These are phyloP conservation scores for Masnerella sp. DNA, from an alignment of 2,888 invertebrate genomes.

Conservation along the genomic window DNA sequence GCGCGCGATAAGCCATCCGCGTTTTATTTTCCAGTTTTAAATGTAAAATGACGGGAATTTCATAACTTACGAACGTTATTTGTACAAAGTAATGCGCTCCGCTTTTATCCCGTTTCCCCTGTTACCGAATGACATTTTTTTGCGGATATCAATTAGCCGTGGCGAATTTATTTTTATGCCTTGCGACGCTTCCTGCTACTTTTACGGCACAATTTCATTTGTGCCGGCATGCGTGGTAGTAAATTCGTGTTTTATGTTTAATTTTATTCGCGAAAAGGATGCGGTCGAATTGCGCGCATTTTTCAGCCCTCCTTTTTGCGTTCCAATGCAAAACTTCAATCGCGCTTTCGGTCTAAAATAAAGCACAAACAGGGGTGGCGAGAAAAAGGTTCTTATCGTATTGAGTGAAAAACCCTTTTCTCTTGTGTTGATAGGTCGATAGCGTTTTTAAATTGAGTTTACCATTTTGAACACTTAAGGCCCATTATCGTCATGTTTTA, in stretches of 20 bases:
- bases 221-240: background rate
- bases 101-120: conserved; percentile 20
- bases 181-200: conserved; percentile 19
- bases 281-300: background rate
- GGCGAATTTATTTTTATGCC: conserved; percentile 36
- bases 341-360: conserved; percentile 15
- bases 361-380: conserved; percentile 10
- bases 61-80: conserved; percentile 69
- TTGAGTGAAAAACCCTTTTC: conserved; percentile 29
- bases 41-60: conserved; percentile 73
- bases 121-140: conserved; percentile 33
- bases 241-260: conserved; percentile 1
- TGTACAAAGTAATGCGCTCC: conserved; percentile 68
- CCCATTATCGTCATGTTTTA: conserved; percentile 13
- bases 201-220: conserved; percentile 38
- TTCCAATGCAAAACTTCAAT: conserved; percentile 30
- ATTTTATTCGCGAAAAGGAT: conserved; percentile 10
- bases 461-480: conserved; percentile 13
- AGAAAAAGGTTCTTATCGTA: conserved; percentile 20
- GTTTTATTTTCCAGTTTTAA: conserved; percentile 72
- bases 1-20: conserved; percentile 69
- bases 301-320: conserved; percentile 18
- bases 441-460: conserved; percentile 30
- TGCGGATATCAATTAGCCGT: conserved; percentile 48
- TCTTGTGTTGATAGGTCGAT: conserved; percentile 20